Evolutionary conservation across 2,113 vertebrate genomes (phyloP), one percentile per base, ranked within the genome.

Genomic region (Syngnathoides biaculeatus): DNA sequence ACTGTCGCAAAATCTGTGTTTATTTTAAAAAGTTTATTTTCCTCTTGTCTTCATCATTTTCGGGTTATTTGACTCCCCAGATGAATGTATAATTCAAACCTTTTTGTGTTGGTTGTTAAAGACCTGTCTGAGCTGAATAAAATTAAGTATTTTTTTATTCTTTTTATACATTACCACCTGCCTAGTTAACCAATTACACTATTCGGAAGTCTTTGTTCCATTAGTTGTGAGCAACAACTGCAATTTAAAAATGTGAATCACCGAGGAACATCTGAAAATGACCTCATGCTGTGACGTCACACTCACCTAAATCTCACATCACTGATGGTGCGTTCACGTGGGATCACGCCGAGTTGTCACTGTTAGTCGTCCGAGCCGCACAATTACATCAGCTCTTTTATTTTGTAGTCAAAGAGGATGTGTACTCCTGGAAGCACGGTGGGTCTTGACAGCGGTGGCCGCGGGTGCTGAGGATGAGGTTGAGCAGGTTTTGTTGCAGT

Each of bases 241-340:
- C 27, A 58, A 35, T 13, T 13, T 60, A n/a, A 3, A 57, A 55
- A 56, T 22, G 17, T 68, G 72, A 80, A 30, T 78, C 78, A 73
- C 50, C 10, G 56, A 22, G n/a, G 48, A 57, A 12, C 64, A 61
- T 38, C 39, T 22, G 8, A 40, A 14, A 65, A 66, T 77, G 82
- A 79, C 61, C 56, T 75, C 74, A 81, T 70, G 47, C 45, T 20
- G 22, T 85, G 75, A 83, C 12, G 48, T 81, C 73, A 82, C 27
- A 6, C 19, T 15, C 9, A 22, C 20, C 27, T 5, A 35, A 19
- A 11, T 39, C 35, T 20, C 27, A 38, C 56, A 12, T 77, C 69
- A 77, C 22, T 10, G 8, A 5, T 20, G 30, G 17, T 17, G 27
- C 11, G 56, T 58, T 2, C 8, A 19, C n/a, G 48, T 50, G 14